These are phyloP conservation scores for Schizaphis graminum DNA, from an alignment of 2,888 invertebrate genomes.

Conservation along the genomic window DNA sequence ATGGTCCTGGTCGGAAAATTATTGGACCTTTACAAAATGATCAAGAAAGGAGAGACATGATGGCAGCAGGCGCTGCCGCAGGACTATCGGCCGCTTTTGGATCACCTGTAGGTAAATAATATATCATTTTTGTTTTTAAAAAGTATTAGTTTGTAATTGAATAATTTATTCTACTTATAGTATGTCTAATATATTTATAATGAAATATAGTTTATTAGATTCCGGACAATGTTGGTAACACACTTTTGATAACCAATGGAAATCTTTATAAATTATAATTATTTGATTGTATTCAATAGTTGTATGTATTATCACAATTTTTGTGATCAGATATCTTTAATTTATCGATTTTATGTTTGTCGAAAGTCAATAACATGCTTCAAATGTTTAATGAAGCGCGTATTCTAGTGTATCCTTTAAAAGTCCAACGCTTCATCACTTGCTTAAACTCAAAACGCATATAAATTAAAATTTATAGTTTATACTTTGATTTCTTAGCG, in stretches of 20 bases:
- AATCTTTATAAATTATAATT: not conserved
- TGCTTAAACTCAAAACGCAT: not conserved
- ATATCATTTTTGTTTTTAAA: slow-evolving; percentile 4
- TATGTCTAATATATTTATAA: not conserved
- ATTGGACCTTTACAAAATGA: slow-evolving; percentile 75
- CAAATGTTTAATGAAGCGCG: not conserved
- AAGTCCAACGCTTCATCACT: not conserved
- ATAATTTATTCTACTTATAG: not conserved
- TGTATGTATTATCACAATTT: not conserved
- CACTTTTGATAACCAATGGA: not conserved
- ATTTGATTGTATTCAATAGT: not conserved
- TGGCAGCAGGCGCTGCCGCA: slow-evolving; percentile 77
- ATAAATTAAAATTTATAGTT: not conserved
- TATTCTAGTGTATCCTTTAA: not conserved
- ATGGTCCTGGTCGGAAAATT: slow-evolving; percentile 70
- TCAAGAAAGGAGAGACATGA: slow-evolving; percentile 78
- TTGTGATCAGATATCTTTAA: not conserved
- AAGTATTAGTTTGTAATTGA: slow-evolving; percentile 7
- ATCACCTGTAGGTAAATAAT: slow-evolving; percentile 72
- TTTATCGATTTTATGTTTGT: not conserved
- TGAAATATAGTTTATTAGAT: not conserved
- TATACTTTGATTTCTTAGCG: not conserved
- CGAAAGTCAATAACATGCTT: not conserved
- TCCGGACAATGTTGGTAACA: not conserved
- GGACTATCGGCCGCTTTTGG: slow-evolving; percentile 78